Base-by-base conservation (phyloP, 1,140 invertebrate genomes). In the Anastrepha obliqua region DNA sequence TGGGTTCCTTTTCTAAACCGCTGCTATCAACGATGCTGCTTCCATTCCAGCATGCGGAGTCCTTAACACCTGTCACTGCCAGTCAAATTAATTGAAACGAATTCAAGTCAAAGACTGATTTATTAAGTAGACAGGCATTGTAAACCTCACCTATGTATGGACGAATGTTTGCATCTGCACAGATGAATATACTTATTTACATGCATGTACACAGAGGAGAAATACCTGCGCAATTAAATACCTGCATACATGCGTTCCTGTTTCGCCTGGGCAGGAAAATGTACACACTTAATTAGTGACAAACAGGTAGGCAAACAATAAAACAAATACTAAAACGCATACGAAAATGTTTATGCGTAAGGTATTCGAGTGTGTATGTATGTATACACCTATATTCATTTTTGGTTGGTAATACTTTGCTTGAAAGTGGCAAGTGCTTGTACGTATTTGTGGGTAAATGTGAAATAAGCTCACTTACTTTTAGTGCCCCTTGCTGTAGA, bases 71-170 rank as follows among this genome's bases (percentile, higher is more conserved):
- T 74, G 67, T 74, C 67, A 74, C 67, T 74, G 67, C 17, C 42
- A 74, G 67, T 47, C 44, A 74, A 74, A 74, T 74, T 74, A 74
- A 74, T 74, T 74, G 67, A 74, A 74, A 74, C 17, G 67, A 74
- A 47, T 74, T 74, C 67, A 74, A 74, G 67, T 74, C 67, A 74
- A 74, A 74, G 39, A 13, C 67, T 74, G 67, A 74, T 74, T 74
- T 74, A 74, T 74, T 74, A 74, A 74, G 67, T 74, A 74, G 67
- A 74, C 67, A 47, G 0, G 29, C 65, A 67, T 67, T 13, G 65
- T 67, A 39, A 67, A 67, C 39, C 65, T 11, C 42, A 47, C 42
- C 3, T 39, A 74, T 47, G 29, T 47, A 13, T 42, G 42, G 29
- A 42, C 42, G 39, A 17, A 70, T 2, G 67, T 3, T 8, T 55